Evolutionary conservation across 2,113 vertebrate genomes (phyloP).

Genomic region (Pseudorhombus dupliciocellatus): DNA sequence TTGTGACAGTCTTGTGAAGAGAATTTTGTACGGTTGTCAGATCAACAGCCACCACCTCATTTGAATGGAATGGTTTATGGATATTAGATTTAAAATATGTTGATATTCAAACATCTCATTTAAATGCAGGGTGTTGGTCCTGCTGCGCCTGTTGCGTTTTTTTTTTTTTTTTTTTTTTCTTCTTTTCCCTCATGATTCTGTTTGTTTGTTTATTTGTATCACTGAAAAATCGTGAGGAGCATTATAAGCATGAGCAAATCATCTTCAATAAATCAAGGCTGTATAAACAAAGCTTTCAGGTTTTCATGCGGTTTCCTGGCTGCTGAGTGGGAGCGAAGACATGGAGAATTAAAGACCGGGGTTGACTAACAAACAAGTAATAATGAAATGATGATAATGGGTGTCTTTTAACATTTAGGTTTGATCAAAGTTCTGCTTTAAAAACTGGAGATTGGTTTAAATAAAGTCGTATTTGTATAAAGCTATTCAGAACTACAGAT

Average conservation of each 20-base stretch:
- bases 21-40: no score
- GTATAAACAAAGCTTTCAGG: not conserved
- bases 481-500: not conserved
- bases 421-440: not conserved
- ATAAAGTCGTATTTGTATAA: not conserved
- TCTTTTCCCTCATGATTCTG: no score
- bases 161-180: not conserved
- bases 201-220: not conserved
- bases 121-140: constrained; percentile 13
- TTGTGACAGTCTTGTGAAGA: no score
- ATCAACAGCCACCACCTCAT: not conserved
- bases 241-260: not conserved
- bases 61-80: not conserved
- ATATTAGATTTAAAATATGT: not conserved
- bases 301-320: not conserved
- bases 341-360: no score
- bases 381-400: not conserved
- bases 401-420: not conserved
- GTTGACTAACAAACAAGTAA: not conserved
- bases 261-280: not conserved
- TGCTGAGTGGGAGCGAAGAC: no score
- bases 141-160: not conserved
- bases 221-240: not conserved
- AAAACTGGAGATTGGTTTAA: not conserved
- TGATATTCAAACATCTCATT: constrained; percentile 24